Evolutionary conservation across 2,888 invertebrate genomes (phyloP), one percentile per base, ranked within the genome.

Genomic region (Hemaris fuciformis): DNA sequence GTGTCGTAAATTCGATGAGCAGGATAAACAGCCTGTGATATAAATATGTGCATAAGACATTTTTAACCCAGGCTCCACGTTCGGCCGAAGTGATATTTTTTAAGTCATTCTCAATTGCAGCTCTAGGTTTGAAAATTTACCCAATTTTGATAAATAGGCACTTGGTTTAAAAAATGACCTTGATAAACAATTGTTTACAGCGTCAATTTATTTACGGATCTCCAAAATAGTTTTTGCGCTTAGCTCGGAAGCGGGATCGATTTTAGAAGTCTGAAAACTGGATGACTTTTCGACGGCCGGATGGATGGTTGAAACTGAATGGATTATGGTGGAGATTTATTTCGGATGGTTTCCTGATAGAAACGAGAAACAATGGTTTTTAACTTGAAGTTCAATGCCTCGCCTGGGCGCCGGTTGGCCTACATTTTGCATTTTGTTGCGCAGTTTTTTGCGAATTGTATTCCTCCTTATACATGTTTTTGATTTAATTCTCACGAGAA

Each of bases 251-350:
- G 22, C 46, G 38, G 18, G 10, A 59, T 59, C 46, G 46, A 59
- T 59, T 59, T 59, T 59, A 59, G 23, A 34, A 59, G 46, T 59
- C 34, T n/a, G 23, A 41, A 59, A 46, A 46, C 23, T 46, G 34
- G 46, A 38, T 38, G 45, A 59, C 34, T 58, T 58, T 46, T 59
- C 46, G 46, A 34, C 38, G 38, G 22, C 15, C 23, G 23, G 46
- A 59, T 46, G 23, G 46, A 59, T 38, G 46, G 59, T 18, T 34
- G 22, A 34, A 59, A 46, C 46, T 46, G n/a, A 34, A 38, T 18
- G 59, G 46, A 59, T 59, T 59, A 38, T 38, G 34, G 59, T 25
- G 46, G 38, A 22, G 59, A 38, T 46, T 59, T 59, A 46, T 22
- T 25, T 31, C 53, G 18, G 31, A 53, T 53, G 53, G 43, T 46